phyloP scores from a whole-genome alignment of 2,797 vertebrate genomes.

The Hemitrygon akajei region DNA sequence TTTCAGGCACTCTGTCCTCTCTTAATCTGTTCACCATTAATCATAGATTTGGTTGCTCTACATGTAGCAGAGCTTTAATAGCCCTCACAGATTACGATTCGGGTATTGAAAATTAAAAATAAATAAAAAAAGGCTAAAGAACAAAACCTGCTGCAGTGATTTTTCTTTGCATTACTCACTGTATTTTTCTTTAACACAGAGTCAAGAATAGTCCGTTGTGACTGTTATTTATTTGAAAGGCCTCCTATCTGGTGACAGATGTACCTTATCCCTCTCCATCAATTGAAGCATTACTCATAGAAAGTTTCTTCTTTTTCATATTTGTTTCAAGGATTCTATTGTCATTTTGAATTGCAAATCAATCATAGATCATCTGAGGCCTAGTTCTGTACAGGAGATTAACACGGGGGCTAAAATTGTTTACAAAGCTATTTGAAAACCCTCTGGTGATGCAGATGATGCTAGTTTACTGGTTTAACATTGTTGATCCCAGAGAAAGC shows the following conservation, averaged over 20 bases:
- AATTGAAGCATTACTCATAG: slow-evolving; percentile 82
- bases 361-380: slow-evolving; percentile 80
- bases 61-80: slow-evolving; percentile 56
- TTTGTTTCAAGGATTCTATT: slow-evolving; percentile 79
- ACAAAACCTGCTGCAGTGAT: slow-evolving; percentile 48
- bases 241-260: slow-evolving; percentile 79
- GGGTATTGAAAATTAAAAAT: slow-evolving; percentile 60
- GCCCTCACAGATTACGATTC: slow-evolving; percentile 28
- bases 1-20: slow-evolving; percentile 68
- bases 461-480: slow-evolving; percentile 81
- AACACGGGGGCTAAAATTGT: slow-evolving; percentile 78
- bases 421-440: slow-evolving; percentile 81
- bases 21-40: slow-evolving; percentile 72
- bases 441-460: slow-evolving; percentile 79
- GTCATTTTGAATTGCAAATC: slow-evolving; percentile 95
- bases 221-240: slow-evolving; percentile 83
- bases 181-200: slow-evolving; percentile 59
- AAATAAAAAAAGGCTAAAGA: slow-evolving; percentile 70
- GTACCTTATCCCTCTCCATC: slow-evolving; percentile 87
- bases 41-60: slow-evolving; percentile 67
- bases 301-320: slow-evolving; percentile 74
- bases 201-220: slow-evolving; percentile 80
- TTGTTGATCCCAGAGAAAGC: slow-evolving; percentile 85
- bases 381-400: slow-evolving; percentile 72
- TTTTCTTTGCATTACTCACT: background rate